Conservation (phyloP, 1,140 invertebrate species). For the Zaprionus africanus region DNA sequence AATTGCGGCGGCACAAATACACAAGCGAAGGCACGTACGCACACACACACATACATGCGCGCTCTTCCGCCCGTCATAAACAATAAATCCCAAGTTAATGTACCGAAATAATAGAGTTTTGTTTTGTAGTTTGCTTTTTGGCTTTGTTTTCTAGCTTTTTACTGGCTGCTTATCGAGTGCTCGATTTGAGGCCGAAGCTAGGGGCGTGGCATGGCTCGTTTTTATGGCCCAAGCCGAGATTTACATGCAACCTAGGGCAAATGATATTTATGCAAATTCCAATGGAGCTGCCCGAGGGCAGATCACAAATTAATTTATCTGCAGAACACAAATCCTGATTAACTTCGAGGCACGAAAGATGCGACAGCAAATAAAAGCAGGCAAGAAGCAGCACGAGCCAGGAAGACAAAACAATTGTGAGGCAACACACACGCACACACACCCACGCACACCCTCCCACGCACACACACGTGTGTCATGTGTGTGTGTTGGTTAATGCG, state of each 20-base stretch:
- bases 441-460: conserved; percentile 36
- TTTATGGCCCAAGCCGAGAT: conserved; percentile 43
- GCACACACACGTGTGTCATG: conserved; percentile 12
- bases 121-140: conserved; percentile 58
- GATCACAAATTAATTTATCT: conserved; percentile 76
- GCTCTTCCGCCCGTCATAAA: conserved; percentile 48
- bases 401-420: conserved; percentile 74
- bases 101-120: conserved; percentile 79
- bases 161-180: conserved; percentile 42
- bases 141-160: conserved; percentile 5
- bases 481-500: conserved; percentile 68
- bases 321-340: conserved; percentile 75
- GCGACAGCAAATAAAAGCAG: conserved; percentile 38
- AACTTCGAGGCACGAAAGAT: conserved; percentile 57
- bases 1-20: conserved; percentile 21
- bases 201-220: not conserved
- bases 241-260: conserved; percentile 62
- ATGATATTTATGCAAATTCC: conserved; percentile 80
- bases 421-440: conserved; percentile 10
- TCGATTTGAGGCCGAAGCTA: conserved; percentile 15
- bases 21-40: not conserved
- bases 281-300: conserved; percentile 57
- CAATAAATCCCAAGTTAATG: conserved; percentile 80
- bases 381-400: conserved; percentile 49
- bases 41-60: not conserved